Conservation (phyloP, 2,888 invertebrate genomes). For the Empis stercorea region DNA sequence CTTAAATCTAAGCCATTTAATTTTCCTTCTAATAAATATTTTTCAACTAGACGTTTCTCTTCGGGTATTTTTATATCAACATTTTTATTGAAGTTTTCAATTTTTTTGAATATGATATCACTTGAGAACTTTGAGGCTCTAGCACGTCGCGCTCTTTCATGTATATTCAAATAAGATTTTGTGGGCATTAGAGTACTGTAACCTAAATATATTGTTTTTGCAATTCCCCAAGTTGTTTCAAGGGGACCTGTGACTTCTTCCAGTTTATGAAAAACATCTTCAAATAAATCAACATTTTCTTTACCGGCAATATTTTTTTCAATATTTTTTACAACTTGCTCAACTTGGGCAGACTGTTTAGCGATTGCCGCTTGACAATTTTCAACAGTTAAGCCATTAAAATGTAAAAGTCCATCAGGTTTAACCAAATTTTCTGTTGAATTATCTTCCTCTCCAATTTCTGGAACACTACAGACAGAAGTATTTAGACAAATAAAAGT, state of each 20-base stretch:
- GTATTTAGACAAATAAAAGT: constrained; percentile 7
- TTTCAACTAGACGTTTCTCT: constrained; percentile 58
- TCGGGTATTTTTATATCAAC: constrained; percentile 37
- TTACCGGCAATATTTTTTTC: constrained; percentile 42
- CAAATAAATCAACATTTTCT: constrained; percentile 46
- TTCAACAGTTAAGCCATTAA: constrained; percentile 66
- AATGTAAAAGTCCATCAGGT: constrained; percentile 60
- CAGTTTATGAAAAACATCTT: constrained; percentile 56
- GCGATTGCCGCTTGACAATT: constrained; percentile 76
- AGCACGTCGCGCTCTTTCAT: constrained; percentile 64
- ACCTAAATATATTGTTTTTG: constrained; percentile 70
- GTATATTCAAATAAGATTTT: constrained; percentile 63
- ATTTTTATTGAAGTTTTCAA: constrained; percentile 20
- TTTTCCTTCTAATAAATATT: constrained; percentile 68
- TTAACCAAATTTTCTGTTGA: constrained; percentile 63
- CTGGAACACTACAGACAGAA: constrained; percentile 50
- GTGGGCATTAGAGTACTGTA: constrained; percentile 69
- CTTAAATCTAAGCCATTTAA: constrained; percentile 66
- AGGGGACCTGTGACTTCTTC: constrained; percentile 61
- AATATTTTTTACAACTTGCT: constrained; percentile 56
- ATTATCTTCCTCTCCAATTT: constrained; percentile 69
- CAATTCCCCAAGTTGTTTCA: constrained; percentile 75
- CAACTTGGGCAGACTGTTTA: constrained; percentile 68
- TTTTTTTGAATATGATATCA: constrained; percentile 23
- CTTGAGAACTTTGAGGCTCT: constrained; percentile 62